Evolutionary conservation across 2,113 vertebrate species (phyloP).

Genomic region (Columba livia): DNA sequence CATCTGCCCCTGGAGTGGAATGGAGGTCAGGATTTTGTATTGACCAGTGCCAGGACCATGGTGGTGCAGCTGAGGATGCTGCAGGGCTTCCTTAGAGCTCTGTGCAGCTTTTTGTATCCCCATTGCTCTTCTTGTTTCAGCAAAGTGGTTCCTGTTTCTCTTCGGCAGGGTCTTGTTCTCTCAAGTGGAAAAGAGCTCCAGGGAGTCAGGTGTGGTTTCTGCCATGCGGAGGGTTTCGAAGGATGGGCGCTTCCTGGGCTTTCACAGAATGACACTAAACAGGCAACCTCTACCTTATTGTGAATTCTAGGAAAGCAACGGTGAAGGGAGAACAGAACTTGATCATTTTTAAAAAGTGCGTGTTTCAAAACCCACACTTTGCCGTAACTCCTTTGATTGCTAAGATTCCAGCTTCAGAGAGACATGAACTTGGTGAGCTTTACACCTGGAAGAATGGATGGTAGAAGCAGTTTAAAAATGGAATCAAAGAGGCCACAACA

Average conservation of each 20-base stretch:
- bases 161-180: neutral
- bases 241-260: neutral
- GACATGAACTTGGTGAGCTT: neutral
- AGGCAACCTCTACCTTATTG: neutral
- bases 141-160: neutral
- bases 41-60: neutral
- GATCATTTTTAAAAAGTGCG: neutral
- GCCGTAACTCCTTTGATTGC: neutral
- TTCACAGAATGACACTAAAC: neutral
- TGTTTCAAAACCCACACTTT: neutral
- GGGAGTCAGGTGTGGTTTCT: neutral
- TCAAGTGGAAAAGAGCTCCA: neutral
- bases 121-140: neutral
- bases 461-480: neutral
- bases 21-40: neutral
- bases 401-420: neutral
- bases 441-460: neutral
- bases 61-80: neutral
- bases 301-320: neutral
- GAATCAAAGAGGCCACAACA: neutral
- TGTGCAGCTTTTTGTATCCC: neutral
- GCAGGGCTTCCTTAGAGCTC: neutral
- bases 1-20: neutral
- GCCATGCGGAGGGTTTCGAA: neutral
- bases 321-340: neutral